Evolutionary conservation across 2,797 vertebrate genomes (phyloP).

Genomic region (Synaphobranchus kaupii): DNA sequence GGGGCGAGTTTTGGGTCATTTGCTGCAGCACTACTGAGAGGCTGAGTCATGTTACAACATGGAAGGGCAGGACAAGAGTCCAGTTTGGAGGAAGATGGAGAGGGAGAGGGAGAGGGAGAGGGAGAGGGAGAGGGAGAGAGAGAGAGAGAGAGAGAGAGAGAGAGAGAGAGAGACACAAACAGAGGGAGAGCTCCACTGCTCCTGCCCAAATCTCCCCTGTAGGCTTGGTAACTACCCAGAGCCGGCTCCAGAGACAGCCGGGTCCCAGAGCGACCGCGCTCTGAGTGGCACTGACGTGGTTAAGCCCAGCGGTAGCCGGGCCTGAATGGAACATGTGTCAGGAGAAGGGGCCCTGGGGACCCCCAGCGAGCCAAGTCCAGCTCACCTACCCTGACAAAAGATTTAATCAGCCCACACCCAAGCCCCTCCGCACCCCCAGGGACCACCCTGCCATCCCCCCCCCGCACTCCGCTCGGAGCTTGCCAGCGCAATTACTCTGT

Average conservation of each 20-base stretch:
- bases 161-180: too few species aligned
- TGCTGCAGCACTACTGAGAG: background rate
- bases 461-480: slow-evolving; percentile 53
- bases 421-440: slow-evolving; percentile 34
- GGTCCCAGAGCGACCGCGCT: slow-evolving; percentile 74
- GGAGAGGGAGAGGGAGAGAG: too few species aligned
- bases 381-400: slow-evolving; percentile 88
- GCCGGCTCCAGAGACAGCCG: slow-evolving; percentile 76
- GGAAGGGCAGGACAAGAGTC: background rate
- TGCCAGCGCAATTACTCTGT: slow-evolving; percentile 83
- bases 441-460: slow-evolving; percentile 19
- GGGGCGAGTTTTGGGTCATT: too few species aligned
- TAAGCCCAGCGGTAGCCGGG: slow-evolving; percentile 77
- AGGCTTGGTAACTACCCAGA: slow-evolving; percentile 43
- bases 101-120: too few species aligned
- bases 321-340: slow-evolving; percentile 84
- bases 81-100: background rate
- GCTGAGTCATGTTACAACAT: background rate
- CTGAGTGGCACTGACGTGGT: slow-evolving; percentile 84
- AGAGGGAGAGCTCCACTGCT: background rate
- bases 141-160: too few species aligned
- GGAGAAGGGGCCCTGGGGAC: slow-evolving; percentile 74
- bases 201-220: slow-evolving; percentile 43
- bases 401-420: slow-evolving; percentile 79
- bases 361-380: slow-evolving; percentile 72